Percentiles rank a stretch among this genome's conserved stretches.
Conservation (phyloP, 2,113 vertebrate genomes). For the Pycnonotus jocosus region DNA sequence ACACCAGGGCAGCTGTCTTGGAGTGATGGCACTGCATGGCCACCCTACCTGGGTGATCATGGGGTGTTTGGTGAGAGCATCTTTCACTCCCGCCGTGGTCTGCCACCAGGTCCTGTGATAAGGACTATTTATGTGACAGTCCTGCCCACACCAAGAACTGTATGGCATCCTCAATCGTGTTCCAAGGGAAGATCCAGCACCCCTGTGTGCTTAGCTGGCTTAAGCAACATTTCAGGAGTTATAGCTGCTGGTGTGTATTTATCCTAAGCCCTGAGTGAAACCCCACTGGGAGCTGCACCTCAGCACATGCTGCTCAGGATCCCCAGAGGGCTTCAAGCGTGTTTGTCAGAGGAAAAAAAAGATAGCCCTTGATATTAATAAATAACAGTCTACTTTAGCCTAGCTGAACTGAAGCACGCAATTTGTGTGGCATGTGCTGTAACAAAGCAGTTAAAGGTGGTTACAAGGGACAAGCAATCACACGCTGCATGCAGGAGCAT, state of each 20-base stretch:
- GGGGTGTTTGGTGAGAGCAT: background rate
- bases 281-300: background rate
- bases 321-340: slow-evolving; percentile 34
- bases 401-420: background rate
- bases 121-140: background rate
- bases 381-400: background rate
- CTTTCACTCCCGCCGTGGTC: background rate
- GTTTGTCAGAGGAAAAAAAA: background rate
- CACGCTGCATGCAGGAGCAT: background rate
- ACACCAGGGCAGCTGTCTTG: background rate
- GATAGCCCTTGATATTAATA: background rate
- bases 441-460: background rate
- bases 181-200: background rate
- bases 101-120: background rate
- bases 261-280: slow-evolving; percentile 14
- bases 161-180: background rate
- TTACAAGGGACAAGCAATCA: background rate
- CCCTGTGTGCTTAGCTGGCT: background rate
- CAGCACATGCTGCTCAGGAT: slow-evolving; percentile 4
- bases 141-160: background rate
- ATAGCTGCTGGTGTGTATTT: slow-evolving; percentile 20
- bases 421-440: background rate
- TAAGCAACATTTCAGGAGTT: slow-evolving; percentile 28
- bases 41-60: background rate
- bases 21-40: rapidly evolving